These are phyloP conservation scores for Drosophila yakuba DNA, from an alignment of 1,140 invertebrate species.

Conservation along the genomic window DNA sequence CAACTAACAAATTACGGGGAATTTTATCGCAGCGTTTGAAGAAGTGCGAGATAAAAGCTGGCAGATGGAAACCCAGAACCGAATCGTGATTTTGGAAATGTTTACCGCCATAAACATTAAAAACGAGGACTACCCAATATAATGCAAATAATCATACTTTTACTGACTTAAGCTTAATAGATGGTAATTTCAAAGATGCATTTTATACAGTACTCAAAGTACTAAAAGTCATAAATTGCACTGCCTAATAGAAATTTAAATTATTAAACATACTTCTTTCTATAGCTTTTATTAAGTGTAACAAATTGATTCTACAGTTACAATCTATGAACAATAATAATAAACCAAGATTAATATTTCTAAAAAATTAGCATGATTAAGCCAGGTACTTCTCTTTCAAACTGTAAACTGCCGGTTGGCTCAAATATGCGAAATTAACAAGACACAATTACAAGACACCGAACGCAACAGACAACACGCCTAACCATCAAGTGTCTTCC, in stretches of 20 bases:
- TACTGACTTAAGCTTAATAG: background rate
- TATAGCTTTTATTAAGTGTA: background rate
- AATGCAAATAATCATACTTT: background rate
- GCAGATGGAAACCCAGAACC: constrained; percentile 1
- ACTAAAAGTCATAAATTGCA: no score
- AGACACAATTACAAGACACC: constrained; percentile 79
- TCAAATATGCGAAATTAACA: constrained; percentile 82
- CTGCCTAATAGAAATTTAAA: background rate
- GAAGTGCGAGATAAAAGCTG: constrained; percentile 12
- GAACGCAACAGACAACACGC: constrained; percentile 59
- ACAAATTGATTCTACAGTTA: background rate
- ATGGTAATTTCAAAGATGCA: no score
- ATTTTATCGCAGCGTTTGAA: constrained; percentile 43
- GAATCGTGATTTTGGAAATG: background rate
- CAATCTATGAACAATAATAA: constrained; percentile 5
- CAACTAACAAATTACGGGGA: constrained; percentile 75
- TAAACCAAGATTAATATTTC: constrained; percentile 1
- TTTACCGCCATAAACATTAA: background rate
- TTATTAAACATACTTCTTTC: background rate
- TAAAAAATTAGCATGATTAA: constrained; percentile 10
- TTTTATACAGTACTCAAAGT: no score
- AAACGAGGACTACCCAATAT: background rate
- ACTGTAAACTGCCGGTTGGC: constrained; percentile 78
- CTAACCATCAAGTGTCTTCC: constrained; percentile 41
- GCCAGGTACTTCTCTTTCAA: constrained; percentile 43